Conservation (phyloP, 2,888 invertebrate genomes). For the Apotomis betuletana region DNA sequence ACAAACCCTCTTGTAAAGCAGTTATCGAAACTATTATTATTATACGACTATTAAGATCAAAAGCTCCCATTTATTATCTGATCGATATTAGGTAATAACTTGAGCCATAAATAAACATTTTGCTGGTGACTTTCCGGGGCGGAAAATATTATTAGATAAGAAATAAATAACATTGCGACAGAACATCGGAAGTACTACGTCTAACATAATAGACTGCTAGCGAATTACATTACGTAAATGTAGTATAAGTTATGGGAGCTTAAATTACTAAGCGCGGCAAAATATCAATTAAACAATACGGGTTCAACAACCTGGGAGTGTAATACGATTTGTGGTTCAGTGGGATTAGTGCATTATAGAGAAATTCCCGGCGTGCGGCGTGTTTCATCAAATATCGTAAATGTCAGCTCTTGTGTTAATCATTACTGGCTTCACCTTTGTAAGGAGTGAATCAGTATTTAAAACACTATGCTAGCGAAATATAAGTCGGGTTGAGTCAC, state of each 20-base stretch:
- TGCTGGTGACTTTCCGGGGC: slow-evolving; percentile 15
- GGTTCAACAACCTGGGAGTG: slow-evolving; percentile 34
- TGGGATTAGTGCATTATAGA: slow-evolving; percentile 19
- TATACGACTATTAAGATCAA: too few species aligned
- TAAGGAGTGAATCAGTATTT: slow-evolving; percentile 12
- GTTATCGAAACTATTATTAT: too few species aligned
- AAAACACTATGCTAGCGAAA: slow-evolving; percentile 24
- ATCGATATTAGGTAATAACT: slow-evolving; percentile 5
- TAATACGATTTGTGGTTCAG: slow-evolving; percentile 32
- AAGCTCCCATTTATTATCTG: slow-evolving; percentile 6
- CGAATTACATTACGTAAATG: slow-evolving; percentile 31
- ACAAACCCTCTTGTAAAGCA: too few species aligned
- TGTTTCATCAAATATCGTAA: slow-evolving; percentile 34
- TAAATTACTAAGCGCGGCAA: slow-evolving; percentile 31
- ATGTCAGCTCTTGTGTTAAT: slow-evolving; percentile 22
- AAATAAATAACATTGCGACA: slow-evolving; percentile 33
- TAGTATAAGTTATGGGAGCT: slow-evolving; percentile 17
- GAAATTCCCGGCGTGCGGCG: slow-evolving; percentile 25
- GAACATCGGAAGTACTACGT: slow-evolving; percentile 24
- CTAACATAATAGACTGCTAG: slow-evolving; percentile 8
- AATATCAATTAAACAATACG: slow-evolving; percentile 34
- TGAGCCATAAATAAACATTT: slow-evolving; percentile 18
- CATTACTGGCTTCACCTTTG: slow-evolving; percentile 12
- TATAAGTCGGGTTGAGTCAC: slow-evolving; percentile 28
- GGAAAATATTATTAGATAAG: slow-evolving; percentile 28